Base-by-base conservation (phyloP, 2,113 vertebrate species). In the Pantherophis guttatus region DNA sequence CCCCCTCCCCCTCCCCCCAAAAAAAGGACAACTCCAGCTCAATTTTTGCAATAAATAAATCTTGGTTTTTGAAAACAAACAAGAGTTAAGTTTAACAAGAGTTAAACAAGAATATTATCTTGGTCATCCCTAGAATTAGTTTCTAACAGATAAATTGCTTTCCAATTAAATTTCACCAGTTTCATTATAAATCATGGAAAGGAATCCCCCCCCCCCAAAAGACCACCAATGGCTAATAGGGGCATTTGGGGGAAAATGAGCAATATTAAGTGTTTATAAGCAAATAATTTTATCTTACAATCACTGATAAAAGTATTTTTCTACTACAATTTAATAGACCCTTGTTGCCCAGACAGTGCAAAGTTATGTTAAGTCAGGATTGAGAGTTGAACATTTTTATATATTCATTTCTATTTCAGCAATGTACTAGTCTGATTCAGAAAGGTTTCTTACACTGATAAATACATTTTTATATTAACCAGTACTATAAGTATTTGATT, bases 401-500 rank as follows among this genome's bases (percentile, higher is more conserved):
- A 94, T 94, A 96, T 96, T 11, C 91, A 52, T 93, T 93, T 95
- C 90, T 57, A 96, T 6, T 93, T 91, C 91, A 92, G 75, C 92
- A 86, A 96, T 96, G 94, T 97, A 95, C 87, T 93, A 92, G 94
- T 94, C 85, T 87, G 91, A 92, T 91, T 95, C 93, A 33, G 87
- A 97, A 96, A 96, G 92, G 95, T 95, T 94, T 96, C 93, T 96
- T 95, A 92, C 39, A 92, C 94, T 88, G 90, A 94, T 96, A 95
- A 96, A 96, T 96, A 95, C 95, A 96, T 89, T 96, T 91, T 58
- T 95, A 97, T 97, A 95, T 93, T 95, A 95, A 96, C 58, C 94
- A 95, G 95, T 95, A 95, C 96, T 96, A 96, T 96, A 93, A 91
- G 96, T 93, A 93, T 95, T 95, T 95, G 87, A 92, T 93, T 94